phyloP scores from a whole-genome alignment of 2,888 invertebrate genomes.

The Sesamia inferens region DNA sequence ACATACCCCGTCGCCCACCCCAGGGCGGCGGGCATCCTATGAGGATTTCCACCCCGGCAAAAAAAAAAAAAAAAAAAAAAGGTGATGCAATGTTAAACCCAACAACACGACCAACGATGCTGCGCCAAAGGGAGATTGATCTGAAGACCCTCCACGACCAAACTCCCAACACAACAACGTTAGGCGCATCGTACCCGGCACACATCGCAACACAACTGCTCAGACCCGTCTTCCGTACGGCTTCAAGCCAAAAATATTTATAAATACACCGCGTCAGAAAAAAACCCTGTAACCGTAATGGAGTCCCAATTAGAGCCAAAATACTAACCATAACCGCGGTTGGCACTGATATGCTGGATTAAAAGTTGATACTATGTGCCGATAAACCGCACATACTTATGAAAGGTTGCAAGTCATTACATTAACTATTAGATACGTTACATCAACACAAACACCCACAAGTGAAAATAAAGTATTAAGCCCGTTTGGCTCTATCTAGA shows the following conservation, averaged over 20 bases:
- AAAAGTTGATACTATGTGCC: constrained; percentile 43
- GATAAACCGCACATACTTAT: constrained; percentile 46
- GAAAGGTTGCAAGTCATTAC: constrained; percentile 39
- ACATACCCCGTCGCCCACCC: no score
- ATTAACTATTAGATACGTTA: constrained; percentile 16
- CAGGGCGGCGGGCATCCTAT: no score
- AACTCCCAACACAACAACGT: no score
- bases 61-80: no score
- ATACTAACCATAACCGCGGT: constrained; percentile 30
- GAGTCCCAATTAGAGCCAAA: constrained; percentile 48
- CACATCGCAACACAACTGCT: no score
- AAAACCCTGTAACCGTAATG: neutral
- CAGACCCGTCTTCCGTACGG: no score
- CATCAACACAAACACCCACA: constrained; percentile 19
- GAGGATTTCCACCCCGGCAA: no score
- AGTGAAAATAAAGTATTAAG: neutral
- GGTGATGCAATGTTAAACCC: no score
- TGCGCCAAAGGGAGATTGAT: no score
- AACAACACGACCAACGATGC: no score
- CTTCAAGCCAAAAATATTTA: neutral
- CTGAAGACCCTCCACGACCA: no score
- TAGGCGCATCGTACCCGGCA: no score
- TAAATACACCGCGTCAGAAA: neutral
- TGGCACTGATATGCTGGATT: constrained; percentile 52
- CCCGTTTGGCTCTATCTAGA: neutral